These are phyloP conservation scores for Habrosyne pyritoides DNA, from an alignment of 2,888 invertebrate genomes.

Conservation along the genomic window DNA sequence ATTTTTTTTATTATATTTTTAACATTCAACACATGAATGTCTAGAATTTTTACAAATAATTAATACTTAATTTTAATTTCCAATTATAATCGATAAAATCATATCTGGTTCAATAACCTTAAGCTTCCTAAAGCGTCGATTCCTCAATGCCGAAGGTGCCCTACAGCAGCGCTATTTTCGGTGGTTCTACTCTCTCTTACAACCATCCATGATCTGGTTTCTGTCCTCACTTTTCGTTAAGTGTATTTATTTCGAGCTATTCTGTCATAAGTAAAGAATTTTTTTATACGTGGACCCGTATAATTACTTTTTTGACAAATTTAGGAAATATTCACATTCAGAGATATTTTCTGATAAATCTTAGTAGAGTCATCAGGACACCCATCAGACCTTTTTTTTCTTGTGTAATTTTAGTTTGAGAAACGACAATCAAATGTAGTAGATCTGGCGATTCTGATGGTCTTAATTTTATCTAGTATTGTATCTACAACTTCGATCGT, in stretches of 20 bases:
- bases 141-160: conserved; percentile 22
- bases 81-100: background rate
- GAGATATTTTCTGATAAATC: too few species aligned
- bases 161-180: conserved; percentile 9
- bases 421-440: too few species aligned
- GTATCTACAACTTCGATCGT: too few species aligned
- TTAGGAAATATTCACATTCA: too few species aligned
- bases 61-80: background rate
- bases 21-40: too few species aligned
- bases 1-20: too few species aligned
- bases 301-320: background rate
- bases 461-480: too few species aligned
- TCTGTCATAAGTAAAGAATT: conserved; percentile 5
- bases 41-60: too few species aligned
- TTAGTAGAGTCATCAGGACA: too few species aligned
- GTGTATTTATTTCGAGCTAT: conserved; percentile 22
- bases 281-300: background rate
- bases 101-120: conserved; percentile 4
- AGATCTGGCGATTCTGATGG: too few species aligned
- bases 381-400: too few species aligned
- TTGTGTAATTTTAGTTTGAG: too few species aligned
- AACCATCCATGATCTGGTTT: conserved; percentile 16
- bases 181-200: conserved; percentile 13
- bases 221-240: conserved; percentile 15
- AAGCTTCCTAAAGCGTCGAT: conserved; percentile 13